Conservation (phyloP, 2,888 invertebrate genomes). For the Teleogryllus oceanicus region DNA sequence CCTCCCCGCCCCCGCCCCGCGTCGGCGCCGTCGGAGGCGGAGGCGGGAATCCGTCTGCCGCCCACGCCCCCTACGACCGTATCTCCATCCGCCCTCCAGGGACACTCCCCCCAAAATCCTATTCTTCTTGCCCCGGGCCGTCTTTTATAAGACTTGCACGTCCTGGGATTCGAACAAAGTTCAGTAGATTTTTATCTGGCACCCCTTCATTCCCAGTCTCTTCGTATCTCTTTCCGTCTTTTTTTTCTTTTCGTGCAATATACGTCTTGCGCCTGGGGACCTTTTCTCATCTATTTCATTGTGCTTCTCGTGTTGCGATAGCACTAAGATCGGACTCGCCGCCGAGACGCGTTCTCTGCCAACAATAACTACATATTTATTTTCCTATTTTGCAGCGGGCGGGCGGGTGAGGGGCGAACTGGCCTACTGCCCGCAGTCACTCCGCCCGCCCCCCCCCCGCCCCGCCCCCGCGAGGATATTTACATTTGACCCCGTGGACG, state of each 20-base stretch:
- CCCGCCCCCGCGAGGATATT: no score
- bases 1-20: no score
- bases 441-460: no score
- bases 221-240: not conserved
- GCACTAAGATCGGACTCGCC: not conserved
- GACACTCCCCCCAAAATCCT: not conserved
- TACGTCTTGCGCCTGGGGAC: not conserved
- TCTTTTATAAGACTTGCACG: conserved; percentile 7
- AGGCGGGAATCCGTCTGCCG: not conserved
- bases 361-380: conserved; percentile 18
- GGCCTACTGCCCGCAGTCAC: no score
- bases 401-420: no score
- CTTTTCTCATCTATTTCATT: not conserved
- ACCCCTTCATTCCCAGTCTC: not conserved
- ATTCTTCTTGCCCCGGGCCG: not conserved
- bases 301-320: not conserved
- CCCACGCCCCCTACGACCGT: not conserved
- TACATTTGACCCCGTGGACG: no score
- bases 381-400: not conserved
- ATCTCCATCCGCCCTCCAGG: not conserved
- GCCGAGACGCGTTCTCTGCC: not conserved
- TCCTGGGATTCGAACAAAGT: conserved; percentile 9
- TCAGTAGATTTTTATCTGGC: conserved; percentile 18
- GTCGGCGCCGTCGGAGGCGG: not conserved
- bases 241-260: not conserved